Percentiles rank a stretch among this genome's conserved stretches.
Evolutionary conservation across 2,888 invertebrate genomes (phyloP).

Genomic region (Torymus tubicola): DNA sequence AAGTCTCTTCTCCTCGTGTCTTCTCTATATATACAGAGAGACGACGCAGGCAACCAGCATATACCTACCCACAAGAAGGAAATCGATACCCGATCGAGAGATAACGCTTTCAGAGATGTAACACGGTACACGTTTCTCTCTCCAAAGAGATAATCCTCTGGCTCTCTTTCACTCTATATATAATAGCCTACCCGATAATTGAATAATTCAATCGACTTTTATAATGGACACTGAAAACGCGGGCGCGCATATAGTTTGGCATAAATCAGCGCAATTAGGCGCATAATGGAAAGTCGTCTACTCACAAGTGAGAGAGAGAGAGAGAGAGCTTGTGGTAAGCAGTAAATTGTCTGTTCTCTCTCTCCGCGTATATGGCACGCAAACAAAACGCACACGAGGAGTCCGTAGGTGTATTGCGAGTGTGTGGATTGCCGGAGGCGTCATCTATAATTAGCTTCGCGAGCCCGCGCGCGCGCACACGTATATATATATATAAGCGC

Average conservation of each 20-base stretch:
- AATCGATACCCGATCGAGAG: slow-evolving; percentile 8
- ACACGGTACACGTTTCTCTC: no score
- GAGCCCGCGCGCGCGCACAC: neutral
- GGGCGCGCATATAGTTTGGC: slow-evolving; percentile 5
- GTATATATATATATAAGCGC: no score
- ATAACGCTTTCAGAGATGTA: no score
- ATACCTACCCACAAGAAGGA: no score
- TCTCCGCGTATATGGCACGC: slow-evolving; percentile 39
- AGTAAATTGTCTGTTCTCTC: slow-evolving; percentile 1
- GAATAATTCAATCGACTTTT: neutral
- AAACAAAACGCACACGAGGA: slow-evolving; percentile 48
- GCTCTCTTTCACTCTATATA: no score
- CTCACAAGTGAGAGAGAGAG: no score
- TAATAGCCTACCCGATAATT: no score
- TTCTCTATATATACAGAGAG: no score
- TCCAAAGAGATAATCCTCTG: no score
- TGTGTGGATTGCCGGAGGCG: neutral
- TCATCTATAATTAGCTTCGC: slow-evolving; percentile 27
- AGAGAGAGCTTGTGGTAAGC: no score
- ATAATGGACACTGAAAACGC: neutral
- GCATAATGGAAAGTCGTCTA: slow-evolving; percentile 26
- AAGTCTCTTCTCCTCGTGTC: no score
- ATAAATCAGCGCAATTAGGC: slow-evolving; percentile 40
- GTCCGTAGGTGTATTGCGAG: slow-evolving; percentile 8
- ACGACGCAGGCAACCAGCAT: no score